Base-by-base conservation (phyloP, 2,113 vertebrate species). In the Myotis brandtii region DNA sequence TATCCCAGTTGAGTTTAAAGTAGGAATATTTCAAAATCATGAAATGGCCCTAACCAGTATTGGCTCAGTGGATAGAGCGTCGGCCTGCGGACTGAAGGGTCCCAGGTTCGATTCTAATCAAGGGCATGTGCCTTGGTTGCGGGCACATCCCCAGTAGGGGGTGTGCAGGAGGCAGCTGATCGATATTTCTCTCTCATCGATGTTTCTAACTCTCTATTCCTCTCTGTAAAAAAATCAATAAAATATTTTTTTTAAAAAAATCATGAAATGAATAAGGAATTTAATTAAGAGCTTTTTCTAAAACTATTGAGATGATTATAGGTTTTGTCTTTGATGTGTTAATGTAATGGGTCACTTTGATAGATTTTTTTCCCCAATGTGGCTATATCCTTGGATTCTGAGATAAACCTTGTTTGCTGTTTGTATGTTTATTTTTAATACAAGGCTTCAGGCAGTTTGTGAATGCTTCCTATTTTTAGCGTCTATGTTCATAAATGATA, bases 311-410 rank as follows among this genome's bases (percentile, higher is more conserved):
- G 56, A 76, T 87, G 76, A 56, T 92, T 81, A 69, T 72, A 37
- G 34, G 56, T 90, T 87, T 89, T 82, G 56, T 89, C 66, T 92
- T 94, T 94, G 85, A 70, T 81, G 37, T 62, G 34, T 89, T 82
- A 86, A 88, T 67, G 18, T 54, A 91, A 77, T 20, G 46, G 76
- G 62, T 95, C 46, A 95, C 75, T 50, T 34, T 67, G 83, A 40
- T 27, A 48, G 69, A 37, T 62, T 62, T 64, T 84, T 90, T 97
- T 92, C 66, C 81, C 88, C 82, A 48, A 79, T 69, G 32, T 73
- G 66, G 46, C 40, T 54, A 37, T 93, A 48, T 72, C 52, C 14
- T 87, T 54, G 67, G 46, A 34, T 91, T 93, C 52, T 52, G 54
- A 92, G 80, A 43, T 81, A 84, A 89, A 85, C n/a, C 32, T 56